Evolutionary conservation across 92 coral and sea anemone genomes (phyloP).

Genomic region (Zoanthus sansibaricus): DNA sequence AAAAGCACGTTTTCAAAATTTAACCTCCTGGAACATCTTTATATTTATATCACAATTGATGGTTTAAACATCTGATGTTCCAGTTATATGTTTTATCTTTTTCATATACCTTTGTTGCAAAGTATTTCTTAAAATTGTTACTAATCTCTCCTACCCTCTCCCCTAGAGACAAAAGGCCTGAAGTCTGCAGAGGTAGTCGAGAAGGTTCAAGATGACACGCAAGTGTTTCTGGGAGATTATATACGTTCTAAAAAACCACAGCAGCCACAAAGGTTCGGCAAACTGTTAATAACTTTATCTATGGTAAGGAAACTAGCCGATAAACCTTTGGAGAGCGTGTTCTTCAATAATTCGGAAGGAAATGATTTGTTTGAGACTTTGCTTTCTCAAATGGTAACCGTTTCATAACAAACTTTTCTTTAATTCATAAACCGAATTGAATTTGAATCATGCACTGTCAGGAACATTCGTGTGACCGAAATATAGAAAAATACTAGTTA

Average conservation of each 20-base stretch:
- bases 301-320: conserved; percentile 84
- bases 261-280: conserved; percentile 91
- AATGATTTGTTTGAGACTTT: conserved; percentile 86
- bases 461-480: no score
- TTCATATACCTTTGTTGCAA: not conserved
- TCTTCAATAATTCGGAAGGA: conserved; percentile 71
- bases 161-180: conserved; percentile 88
- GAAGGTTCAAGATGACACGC: conserved; percentile 92
- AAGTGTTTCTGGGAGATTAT: conserved; percentile 78
- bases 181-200: conserved; percentile 87
- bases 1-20: no score
- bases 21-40: no score
- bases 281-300: conserved; percentile 80
- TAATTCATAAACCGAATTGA: not conserved
- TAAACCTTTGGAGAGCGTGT: conserved; percentile 89
- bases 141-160: not conserved
- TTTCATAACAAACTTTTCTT: conserved; percentile 27
- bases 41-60: no score
- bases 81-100: not conserved
- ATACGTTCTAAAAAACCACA: conserved; percentile 69
- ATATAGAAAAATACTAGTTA: no score
- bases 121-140: not conserved
- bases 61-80: not conserved
- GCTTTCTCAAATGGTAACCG: conserved; percentile 75
- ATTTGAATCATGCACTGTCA: not conserved